phyloP scores from a whole-genome alignment of 2,113 vertebrate genomes.

The Chaetorhynchus papuensis region DNA sequence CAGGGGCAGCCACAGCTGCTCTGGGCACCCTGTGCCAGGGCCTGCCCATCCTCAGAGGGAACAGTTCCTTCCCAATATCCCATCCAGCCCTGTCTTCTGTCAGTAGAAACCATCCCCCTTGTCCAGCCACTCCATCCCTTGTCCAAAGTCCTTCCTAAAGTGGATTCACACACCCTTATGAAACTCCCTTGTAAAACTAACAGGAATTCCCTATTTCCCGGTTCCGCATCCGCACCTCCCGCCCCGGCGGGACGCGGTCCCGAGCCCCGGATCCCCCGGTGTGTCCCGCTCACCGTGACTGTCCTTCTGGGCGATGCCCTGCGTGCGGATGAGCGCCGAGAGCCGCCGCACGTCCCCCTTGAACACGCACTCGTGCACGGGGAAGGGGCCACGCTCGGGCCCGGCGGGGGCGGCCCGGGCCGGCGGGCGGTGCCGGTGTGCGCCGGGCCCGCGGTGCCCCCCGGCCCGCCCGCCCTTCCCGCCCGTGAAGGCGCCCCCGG shows the following conservation, averaged over 20 bases:
- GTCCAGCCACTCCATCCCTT: neutral
- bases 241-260: neutral
- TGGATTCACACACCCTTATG: neutral
- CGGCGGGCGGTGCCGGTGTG: neutral
- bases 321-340: slow-evolving; percentile 93
- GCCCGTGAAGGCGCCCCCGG: too few relatives aligned
- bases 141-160: too few relatives aligned
- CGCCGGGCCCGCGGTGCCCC: neutral
- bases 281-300: slow-evolving; percentile 80
- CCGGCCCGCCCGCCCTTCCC: too few relatives aligned
- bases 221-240: neutral
- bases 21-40: neutral
- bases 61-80: neutral
- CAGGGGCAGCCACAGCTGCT: neutral
- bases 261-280: neutral
- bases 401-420: slow-evolving; percentile 15
- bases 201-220: neutral
- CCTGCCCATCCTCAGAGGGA: rapidly evolving
- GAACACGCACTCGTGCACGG: slow-evolving; percentile 96
- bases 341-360: slow-evolving; percentile 91
- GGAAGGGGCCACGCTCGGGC: slow-evolving; percentile 70
- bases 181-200: neutral
- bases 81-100: rapidly evolving
- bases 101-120: neutral
- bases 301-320: slow-evolving; percentile 95